Conservation (phyloP, 2,113 vertebrate genomes). For the Bubo blakistoni region DNA sequence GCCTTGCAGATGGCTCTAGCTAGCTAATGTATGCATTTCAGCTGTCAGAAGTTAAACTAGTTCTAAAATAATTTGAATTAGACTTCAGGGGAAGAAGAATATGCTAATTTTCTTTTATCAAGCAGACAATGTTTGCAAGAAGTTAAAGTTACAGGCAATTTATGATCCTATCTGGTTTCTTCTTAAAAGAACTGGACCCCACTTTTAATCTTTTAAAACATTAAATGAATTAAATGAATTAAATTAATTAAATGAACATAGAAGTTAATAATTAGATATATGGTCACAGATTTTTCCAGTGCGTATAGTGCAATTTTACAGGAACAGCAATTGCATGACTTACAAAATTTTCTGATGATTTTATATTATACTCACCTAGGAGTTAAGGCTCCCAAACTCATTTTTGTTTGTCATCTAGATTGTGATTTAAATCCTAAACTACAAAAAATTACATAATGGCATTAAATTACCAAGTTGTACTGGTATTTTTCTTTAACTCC, state of each 20-base stretch:
- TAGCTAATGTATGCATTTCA: constrained; percentile 41
- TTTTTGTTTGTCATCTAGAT: neutral
- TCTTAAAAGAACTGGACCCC: neutral
- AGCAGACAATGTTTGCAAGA: neutral
- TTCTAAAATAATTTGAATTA: constrained; percentile 32
- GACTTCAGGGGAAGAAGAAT: neutral
- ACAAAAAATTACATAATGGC: neutral
- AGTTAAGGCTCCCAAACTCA: neutral
- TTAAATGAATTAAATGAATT: too few relatives aligned
- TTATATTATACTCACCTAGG: neutral
- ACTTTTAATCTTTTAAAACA: neutral
- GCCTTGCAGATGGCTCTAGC: constrained; percentile 40
- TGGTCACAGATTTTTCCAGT: neutral
- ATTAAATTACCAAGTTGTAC: neutral
- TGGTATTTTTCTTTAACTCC: neutral
- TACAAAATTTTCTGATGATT: neutral
- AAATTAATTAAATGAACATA: neutral
- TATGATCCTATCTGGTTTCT: neutral
- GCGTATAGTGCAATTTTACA: neutral
- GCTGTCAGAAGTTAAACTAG: constrained; percentile 25
- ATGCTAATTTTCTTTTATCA: constrained; percentile 4
- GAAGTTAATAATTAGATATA: neutral
- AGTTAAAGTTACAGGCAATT: neutral
- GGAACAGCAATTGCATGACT: neutral
- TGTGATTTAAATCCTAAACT: neutral